These are phyloP conservation scores for Drosophila demipolita DNA, from an alignment of 2,888 invertebrate genomes.

Conservation along the genomic window DNA sequence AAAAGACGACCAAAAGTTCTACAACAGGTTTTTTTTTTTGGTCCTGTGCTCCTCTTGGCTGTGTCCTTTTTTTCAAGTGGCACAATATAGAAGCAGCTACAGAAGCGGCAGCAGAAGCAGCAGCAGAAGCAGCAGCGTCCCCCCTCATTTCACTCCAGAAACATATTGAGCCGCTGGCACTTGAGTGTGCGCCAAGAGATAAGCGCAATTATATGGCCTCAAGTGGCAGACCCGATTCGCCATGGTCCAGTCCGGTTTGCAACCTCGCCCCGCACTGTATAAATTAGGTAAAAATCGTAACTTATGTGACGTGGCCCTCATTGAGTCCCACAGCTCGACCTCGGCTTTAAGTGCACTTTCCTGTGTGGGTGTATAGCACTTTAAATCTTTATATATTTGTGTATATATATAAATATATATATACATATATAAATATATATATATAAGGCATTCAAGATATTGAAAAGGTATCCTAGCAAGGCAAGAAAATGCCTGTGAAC, in stretches of 20 bases:
- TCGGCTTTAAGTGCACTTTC: constrained; percentile 67
- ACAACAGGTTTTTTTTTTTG: constrained; percentile 48
- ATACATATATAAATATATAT: constrained; percentile 1
- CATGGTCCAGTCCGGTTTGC: constrained; percentile 13
- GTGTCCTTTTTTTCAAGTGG: constrained; percentile 54
- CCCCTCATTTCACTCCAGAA: constrained; percentile 75
- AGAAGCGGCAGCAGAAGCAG: not conserved
- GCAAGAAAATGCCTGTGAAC: constrained; percentile 53
- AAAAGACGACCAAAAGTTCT: constrained; percentile 60
- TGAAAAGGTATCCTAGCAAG: constrained; percentile 63
- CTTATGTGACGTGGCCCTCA: constrained; percentile 74
- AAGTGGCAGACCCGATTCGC: constrained; percentile 46
- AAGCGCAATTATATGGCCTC: constrained; percentile 81
- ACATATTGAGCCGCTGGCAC: constrained; percentile 75
- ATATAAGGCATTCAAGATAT: constrained; percentile 23
- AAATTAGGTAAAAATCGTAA: constrained; percentile 75
- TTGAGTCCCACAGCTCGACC: constrained; percentile 56
- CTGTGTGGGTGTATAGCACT: constrained; percentile 23
- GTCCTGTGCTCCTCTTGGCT: constrained; percentile 11
- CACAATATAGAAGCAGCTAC: constrained; percentile 11
- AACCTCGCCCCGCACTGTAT: constrained; percentile 45
- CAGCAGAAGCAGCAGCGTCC: constrained; percentile 26
- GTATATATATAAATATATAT: constrained; percentile 9
- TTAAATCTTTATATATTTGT: constrained; percentile 64
- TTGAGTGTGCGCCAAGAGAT: constrained; percentile 81